A percentile compares a stretch with the other conserved stretches of the same genome.
These are phyloP conservation scores for Oncorhynchus clarkii DNA, from an alignment of 2,113 vertebrate species.

Conservation along the genomic window DNA sequence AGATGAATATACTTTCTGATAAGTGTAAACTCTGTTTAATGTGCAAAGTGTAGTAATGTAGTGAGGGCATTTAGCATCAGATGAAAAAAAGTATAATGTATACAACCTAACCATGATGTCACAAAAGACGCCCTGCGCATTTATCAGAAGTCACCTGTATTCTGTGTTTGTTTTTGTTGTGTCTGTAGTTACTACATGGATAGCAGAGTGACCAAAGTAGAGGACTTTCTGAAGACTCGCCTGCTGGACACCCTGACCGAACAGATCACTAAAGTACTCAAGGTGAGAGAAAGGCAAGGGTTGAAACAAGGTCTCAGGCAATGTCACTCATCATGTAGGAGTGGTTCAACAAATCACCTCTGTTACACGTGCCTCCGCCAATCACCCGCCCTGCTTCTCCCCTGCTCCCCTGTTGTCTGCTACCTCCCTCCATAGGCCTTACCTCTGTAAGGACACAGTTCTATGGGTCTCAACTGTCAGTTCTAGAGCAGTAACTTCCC, in stretches of 20 bases:
- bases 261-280: constrained; percentile 95
- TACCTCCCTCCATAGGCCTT: not conserved
- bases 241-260: constrained; percentile 93
- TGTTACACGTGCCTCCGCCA: not conserved
- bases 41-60: too few relatives aligned
- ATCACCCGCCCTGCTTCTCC: not conserved
- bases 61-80: too few relatives aligned
- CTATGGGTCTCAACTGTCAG: too few relatives aligned
- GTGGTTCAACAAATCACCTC: not conserved
- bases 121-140: too few relatives aligned
- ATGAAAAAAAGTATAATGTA: too few relatives aligned
- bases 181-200: constrained; percentile 91
- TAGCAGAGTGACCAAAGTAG: constrained; percentile 88
- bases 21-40: too few relatives aligned
- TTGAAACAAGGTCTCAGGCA: not conserved
- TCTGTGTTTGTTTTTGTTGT: constrained; percentile 18
- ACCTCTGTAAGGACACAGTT: not conserved
- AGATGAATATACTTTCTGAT: too few relatives aligned
- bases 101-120: too few relatives aligned
- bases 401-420: not conserved
- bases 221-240: constrained; percentile 96
- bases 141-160: too few relatives aligned
- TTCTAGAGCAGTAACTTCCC: too few relatives aligned
- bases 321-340: too few relatives aligned
- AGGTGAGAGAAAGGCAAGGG: constrained; percentile 71